A percentile compares a stretch with the other conserved stretches of the same genome.
These are phyloP conservation scores for Phymatocera aterrima DNA, from an alignment of 2,888 invertebrate genomes.

Conservation along the genomic window DNA sequence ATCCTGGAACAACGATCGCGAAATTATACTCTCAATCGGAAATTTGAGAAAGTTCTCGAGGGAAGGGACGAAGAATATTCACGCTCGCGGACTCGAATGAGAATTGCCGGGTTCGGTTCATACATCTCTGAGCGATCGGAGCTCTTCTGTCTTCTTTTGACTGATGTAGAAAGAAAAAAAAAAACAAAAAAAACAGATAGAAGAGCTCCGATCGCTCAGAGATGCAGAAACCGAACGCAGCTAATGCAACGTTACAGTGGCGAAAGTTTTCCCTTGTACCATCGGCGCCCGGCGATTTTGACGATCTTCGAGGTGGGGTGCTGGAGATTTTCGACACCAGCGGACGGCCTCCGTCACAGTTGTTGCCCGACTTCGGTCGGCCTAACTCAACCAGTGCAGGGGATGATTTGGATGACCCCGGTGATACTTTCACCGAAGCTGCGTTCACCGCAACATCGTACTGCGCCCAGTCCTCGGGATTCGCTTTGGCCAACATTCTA, in stretches of 20 bases:
- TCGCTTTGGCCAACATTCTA: conserved; percentile 34
- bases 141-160: too few species aligned
- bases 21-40: not conserved
- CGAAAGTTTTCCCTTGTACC: too few species aligned
- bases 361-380: not conserved
- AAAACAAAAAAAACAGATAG: too few species aligned
- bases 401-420: not conserved
- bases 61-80: not conserved
- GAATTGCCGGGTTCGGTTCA: too few species aligned
- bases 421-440: not conserved
- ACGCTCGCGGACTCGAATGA: too few species aligned
- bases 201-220: too few species aligned
- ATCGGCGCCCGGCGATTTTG: not conserved
- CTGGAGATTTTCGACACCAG: not conserved
- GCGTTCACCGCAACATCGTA: not conserved
- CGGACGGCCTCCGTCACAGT: not conserved
- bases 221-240: too few species aligned
- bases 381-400: not conserved
- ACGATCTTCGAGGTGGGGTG: not conserved
- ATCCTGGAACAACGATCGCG: not conserved
- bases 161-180: too few species aligned
- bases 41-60: not conserved
- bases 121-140: too few species aligned
- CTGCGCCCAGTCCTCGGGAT: conserved; percentile 43
- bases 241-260: too few species aligned